A percentile compares a stretch with the other conserved stretches of the same genome.
Conservation (phyloP, 2,797 vertebrate species). For the Pipistrellus nathusii region DNA sequence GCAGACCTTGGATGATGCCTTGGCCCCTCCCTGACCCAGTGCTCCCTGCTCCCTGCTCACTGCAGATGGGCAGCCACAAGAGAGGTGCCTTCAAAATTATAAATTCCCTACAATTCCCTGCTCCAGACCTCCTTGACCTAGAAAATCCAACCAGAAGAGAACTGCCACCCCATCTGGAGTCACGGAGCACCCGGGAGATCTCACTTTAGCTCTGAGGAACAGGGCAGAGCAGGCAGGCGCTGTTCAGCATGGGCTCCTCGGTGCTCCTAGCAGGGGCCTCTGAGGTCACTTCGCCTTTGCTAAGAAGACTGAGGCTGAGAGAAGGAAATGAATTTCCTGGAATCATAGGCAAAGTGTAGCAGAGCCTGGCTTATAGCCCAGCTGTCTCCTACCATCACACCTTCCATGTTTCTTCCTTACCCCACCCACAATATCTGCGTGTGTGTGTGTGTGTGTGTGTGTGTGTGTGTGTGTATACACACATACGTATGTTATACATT, state of each 20-base stretch:
- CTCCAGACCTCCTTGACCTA: not conserved
- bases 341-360: not conserved
- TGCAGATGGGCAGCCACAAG: not conserved
- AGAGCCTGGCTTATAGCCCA: not conserved
- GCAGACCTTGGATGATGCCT: not conserved
- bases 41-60: not conserved
- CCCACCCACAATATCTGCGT: not conserved
- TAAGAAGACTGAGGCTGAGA: not conserved
- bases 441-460: not conserved
- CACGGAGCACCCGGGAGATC: not conserved
- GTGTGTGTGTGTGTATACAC: not conserved
- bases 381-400: not conserved
- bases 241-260: not conserved
- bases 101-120: not conserved
- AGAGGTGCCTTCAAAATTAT: not conserved
- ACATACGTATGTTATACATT: not conserved
- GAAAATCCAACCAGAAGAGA: constrained; percentile 2
- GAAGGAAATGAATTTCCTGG: not conserved
- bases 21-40: not conserved
- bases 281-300: not conserved
- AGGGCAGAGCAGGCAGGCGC: not conserved
- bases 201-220: not conserved
- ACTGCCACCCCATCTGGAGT: not conserved
- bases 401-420: not conserved
- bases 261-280: not conserved